Evolutionary conservation across 2,797 vertebrate species (phyloP).

Genomic region (Clangula hyemalis): DNA sequence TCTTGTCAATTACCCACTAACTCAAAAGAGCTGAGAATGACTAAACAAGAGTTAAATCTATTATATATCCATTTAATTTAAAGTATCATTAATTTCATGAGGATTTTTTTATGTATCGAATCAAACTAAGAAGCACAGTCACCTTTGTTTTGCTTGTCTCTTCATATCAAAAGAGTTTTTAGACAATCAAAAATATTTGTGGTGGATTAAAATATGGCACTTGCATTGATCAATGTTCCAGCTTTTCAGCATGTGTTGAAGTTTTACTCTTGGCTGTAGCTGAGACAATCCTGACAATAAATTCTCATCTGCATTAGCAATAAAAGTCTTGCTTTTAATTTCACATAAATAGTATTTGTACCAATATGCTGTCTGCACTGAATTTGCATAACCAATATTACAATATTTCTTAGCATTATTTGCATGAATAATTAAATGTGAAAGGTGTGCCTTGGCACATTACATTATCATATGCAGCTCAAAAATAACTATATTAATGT

Average conservation of each 20-base stretch:
- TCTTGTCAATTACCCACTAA: neutral
- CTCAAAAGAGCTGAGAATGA: neutral
- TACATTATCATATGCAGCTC: neutral
- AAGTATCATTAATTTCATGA: neutral
- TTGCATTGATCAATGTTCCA: neutral
- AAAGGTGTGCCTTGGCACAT: neutral
- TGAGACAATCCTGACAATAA: neutral
- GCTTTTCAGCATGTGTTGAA: neutral
- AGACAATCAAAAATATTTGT: neutral
- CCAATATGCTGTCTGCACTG: neutral
- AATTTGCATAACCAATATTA: neutral
- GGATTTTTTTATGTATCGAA: neutral
- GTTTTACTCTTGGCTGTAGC: neutral
- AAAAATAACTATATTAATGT: neutral
- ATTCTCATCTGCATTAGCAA: neutral
- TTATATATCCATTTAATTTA: neutral
- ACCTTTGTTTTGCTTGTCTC: neutral
- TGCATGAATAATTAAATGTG: constrained; percentile 26
- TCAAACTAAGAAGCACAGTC: neutral
- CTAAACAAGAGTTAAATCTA: neutral
- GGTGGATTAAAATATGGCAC: neutral
- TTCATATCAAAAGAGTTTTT: neutral
- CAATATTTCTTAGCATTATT: neutral
- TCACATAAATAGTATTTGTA: neutral
- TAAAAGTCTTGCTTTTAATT: neutral